Evolutionary conservation across 2,888 invertebrate species (phyloP).

Genomic region (Cryptus viduatorius): DNA sequence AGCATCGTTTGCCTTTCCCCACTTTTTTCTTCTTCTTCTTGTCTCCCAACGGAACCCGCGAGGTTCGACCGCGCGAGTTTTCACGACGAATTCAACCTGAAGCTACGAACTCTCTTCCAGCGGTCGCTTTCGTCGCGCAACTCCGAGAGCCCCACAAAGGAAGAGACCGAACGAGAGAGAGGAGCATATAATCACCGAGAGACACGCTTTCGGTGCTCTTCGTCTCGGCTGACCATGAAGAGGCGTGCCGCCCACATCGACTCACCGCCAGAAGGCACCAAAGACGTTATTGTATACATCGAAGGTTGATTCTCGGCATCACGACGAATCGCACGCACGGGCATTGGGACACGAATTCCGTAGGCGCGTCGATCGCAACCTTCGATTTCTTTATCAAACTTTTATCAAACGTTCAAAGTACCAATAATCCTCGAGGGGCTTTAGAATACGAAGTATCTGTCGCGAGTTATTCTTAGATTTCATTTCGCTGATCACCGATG

Average conservation of each 20-base stretch:
- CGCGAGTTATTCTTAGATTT: slow-evolving; percentile 3
- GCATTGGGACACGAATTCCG: slow-evolving; percentile 10
- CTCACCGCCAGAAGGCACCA: slow-evolving; percentile 40
- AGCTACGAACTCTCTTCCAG: slow-evolving; percentile 38
- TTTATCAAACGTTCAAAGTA: neutral
- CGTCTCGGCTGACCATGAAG: slow-evolving; percentile 47
- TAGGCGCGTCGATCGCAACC: neutral
- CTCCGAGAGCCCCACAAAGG: neutral
- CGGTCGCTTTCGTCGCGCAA: slow-evolving; percentile 15
- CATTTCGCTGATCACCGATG: neutral
- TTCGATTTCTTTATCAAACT: slow-evolving; percentile 17
- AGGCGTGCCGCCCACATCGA: slow-evolving; percentile 40
- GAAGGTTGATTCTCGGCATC: slow-evolving; percentile 19
- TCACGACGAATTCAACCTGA: slow-evolving; percentile 29
- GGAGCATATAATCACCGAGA: slow-evolving; percentile 28
- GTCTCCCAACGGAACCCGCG: slow-evolving; percentile 18
- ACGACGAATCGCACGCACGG: slow-evolving; percentile 18
- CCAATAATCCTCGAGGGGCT: neutral
- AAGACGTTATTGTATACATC: neutral
- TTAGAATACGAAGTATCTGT: neutral
- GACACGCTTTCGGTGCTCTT: slow-evolving; percentile 11
- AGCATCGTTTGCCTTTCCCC: slow-evolving; percentile 18
- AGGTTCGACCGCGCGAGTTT: slow-evolving; percentile 47
- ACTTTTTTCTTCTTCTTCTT: slow-evolving; percentile 4
- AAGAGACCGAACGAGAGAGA: neutral